phyloP scores from a whole-genome alignment of 2,113 vertebrate genomes.

The Podarcis raffonei region DNA sequence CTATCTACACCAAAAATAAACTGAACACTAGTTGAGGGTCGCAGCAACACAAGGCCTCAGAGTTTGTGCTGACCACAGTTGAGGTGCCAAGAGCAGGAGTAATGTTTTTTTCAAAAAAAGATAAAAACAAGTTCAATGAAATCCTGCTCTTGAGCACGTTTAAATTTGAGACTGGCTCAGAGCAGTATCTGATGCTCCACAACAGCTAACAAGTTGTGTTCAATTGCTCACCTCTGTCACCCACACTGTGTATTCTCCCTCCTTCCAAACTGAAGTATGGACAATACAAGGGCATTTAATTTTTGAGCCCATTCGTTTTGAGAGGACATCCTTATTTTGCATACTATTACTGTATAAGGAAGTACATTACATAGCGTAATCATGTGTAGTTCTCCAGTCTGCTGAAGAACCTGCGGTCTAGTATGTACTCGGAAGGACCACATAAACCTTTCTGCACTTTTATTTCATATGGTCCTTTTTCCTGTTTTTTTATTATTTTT shows the following conservation, averaged over 20 bases:
- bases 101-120: neutral
- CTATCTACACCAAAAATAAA: neutral
- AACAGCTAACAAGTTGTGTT: neutral
- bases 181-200: neutral
- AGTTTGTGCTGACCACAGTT: neutral
- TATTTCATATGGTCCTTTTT: too few relatives aligned
- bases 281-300: neutral
- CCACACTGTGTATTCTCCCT: neutral
- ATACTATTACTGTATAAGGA: neutral
- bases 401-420: neutral
- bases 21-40: neutral
- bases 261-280: neutral
- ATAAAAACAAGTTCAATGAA: fast-evolving
- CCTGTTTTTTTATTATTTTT: too few relatives aligned
- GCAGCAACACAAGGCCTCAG: neutral
- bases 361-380: fast-evolving
- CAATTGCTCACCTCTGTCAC: slow-evolving; percentile 12
- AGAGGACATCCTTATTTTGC: fast-evolving
- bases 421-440: neutral
- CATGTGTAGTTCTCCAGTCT: fast-evolving
- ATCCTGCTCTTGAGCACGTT: neutral
- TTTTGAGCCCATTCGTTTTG: neutral
- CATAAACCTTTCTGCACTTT: neutral
- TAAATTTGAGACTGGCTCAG: neutral
- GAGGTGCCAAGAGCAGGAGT: neutral